Evolutionary conservation across 2,888 invertebrate species (phyloP), one percentile per base, ranked within the genome.

Genomic region (Sussaba pulchella): DNA sequence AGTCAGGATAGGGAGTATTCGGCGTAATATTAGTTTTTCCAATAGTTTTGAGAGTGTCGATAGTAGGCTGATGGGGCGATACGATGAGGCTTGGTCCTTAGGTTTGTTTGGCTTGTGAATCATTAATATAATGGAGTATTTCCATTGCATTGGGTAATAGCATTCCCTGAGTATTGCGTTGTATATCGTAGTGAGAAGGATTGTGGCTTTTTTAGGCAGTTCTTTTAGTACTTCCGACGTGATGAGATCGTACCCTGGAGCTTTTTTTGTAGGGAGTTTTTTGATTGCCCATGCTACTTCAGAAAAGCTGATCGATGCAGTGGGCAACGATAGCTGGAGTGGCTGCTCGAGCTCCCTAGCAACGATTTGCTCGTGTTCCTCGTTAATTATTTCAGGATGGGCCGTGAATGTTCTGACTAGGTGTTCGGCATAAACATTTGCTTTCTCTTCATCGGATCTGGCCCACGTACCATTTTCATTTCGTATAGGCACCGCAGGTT

Each of bases 401-500:
- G 85, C 81, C 73, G 70, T 39, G 66, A 88, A 87, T 0, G 82
- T 78, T 0, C 76, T 67, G n/a, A n/a, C 6, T 31, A 31, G 31
- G 31, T 31, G 31, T 2, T 31, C 6, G 31, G 31, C 31, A 31
- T 5, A 85, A 1, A 63, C 24, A 19, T 81, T 43, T 1, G 84
- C 85, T 64, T 85, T 86, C 17, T 85, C 83, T 0, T 41, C 4
- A 14, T 81, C 67, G 9, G 47, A 75, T 73, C 69, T 72, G 1
- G 83, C 84, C 85, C 83, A 85, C 8, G 9, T 80, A 2, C 73
- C 74, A 21, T 84, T 74, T 19, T 31, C 59, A n/a, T 59, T 63
- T 31, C 64, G 41, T 1, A 87, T 83, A 2, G 85, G 83, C n/a
- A n/a, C n/a, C n/a, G n/a, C n/a, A n/a, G 6, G 31, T 2, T 5